Base-by-base conservation (phyloP, 2,888 invertebrate genomes). In the Serripes groenlandicus region DNA sequence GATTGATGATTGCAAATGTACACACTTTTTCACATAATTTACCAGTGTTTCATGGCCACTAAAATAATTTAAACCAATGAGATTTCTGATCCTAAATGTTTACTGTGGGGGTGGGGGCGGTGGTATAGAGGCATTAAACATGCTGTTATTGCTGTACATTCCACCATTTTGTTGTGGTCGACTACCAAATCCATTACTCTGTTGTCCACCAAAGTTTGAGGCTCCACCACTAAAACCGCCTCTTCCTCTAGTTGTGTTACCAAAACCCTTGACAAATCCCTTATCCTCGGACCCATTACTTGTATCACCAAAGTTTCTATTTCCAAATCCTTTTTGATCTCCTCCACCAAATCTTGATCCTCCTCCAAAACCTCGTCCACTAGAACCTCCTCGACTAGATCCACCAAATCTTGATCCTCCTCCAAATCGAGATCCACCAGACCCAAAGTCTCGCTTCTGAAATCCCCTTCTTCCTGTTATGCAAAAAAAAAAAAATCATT, bases 101-200 rank as follows among this genome's bases (percentile, higher is more conserved):
- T 49, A 49, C 7, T 49, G 49, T 15, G 49, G 49, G 15, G 34
- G 66, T 66, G 66, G 77, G 7, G 86, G 84, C 28, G 88, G 88
- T 30, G 85, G 84, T 3, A 78, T 84, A 37, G 82, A 79, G 18
- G 75, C 49, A 21, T 83, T 74, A 35, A 81, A 71, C 89, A 89
- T 88, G 78, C n/a, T n/a, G 7, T 49, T 34, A 37, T 21, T 42
- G 5, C 64, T 66, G 52, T 42, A 60, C 30, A 26, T 37, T 54
- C 73, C 78, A 64, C 78, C 78, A 64, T 78, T 26, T 35, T 66
- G 75, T 28, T 42, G 74, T 42, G 35, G 64, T 28, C 37, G n/a
- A 34, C 68, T 58, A 37, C 34, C 66, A 37, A 23, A 52, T 21
- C 68, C 75, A 35, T 54, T 35, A 34, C 71, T 71, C 35, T 71